Conservation (phyloP, 2,113 vertebrate species). For the Microcebus jonahi region DNA sequence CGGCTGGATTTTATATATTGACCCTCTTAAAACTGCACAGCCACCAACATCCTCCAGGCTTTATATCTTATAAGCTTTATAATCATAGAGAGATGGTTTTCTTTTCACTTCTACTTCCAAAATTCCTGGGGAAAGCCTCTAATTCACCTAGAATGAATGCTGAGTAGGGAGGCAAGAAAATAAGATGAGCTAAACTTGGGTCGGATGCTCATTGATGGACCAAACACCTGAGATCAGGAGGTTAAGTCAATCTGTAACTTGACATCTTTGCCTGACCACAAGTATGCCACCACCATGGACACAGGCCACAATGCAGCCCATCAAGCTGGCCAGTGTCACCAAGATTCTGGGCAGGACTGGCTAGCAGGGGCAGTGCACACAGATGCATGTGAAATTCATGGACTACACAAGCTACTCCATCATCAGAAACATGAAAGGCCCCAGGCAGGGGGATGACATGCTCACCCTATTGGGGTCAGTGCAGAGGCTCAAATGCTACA, state of each 20-base stretch:
- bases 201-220: neutral
- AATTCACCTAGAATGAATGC: neutral
- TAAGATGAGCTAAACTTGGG: neutral
- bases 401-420: constrained; percentile 92
- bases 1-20: neutral
- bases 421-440: constrained; percentile 92
- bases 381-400: constrained; percentile 94
- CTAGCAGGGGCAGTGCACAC: constrained; percentile 91
- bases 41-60: neutral
- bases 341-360: constrained; percentile 92
- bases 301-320: constrained; percentile 91
- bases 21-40: neutral
- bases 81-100: neutral
- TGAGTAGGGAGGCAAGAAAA: neutral
- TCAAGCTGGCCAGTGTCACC: constrained; percentile 91
- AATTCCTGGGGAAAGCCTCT: neutral
- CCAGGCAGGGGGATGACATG: constrained; percentile 89
- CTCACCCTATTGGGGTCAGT: constrained; percentile 92
- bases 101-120: neutral
- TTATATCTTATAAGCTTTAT: constrained; percentile 2
- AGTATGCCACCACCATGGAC: constrained; percentile 86
- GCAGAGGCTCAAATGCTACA: constrained; percentile 89
- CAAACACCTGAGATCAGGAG: neutral
- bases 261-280: constrained; percentile 1
- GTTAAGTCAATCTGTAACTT: neutral